Percentiles rank a stretch among this genome's conserved stretches.
Conservation (phyloP, 2,888 invertebrate species). For the Metallyticus violacea region DNA sequence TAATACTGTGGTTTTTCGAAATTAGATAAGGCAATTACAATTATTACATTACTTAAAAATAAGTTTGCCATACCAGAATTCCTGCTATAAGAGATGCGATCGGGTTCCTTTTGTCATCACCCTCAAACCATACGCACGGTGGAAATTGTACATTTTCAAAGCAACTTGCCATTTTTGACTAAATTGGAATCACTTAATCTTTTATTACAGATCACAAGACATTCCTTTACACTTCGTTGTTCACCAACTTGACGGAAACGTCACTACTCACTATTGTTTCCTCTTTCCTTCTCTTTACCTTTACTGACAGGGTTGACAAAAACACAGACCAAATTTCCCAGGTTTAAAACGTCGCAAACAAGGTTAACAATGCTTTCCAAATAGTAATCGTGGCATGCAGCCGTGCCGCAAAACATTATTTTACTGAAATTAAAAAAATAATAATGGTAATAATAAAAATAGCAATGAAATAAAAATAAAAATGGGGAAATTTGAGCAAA, state of each 20-base stretch:
- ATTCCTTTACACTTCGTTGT: background rate
- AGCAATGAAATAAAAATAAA: too few relatives aligned
- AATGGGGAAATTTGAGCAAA: too few relatives aligned
- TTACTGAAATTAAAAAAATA: too few relatives aligned
- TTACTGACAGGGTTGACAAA: background rate
- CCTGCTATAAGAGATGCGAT: slow-evolving; percentile 83
- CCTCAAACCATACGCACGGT: slow-evolving; percentile 80
- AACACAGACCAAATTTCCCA: background rate
- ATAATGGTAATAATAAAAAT: too few relatives aligned
- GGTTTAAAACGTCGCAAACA: background rate
- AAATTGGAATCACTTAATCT: background rate
- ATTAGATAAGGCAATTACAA: too few relatives aligned
- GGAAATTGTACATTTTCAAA: slow-evolving; percentile 57
- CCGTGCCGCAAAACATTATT: too few relatives aligned
- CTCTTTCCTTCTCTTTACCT: background rate
- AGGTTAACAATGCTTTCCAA: too few relatives aligned
- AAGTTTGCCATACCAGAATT: slow-evolving; percentile 69
- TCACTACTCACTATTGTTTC: background rate
- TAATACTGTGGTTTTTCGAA: too few relatives aligned
- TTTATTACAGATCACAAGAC: background rate
- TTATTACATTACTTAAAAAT: background rate
- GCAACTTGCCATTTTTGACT: slow-evolving; percentile 23
- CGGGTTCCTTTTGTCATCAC: slow-evolving; percentile 82
- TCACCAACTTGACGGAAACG: background rate
- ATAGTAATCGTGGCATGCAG: too few relatives aligned